Percentiles rank a stretch among this genome's conserved stretches.
These are phyloP conservation scores for Elysia crispata DNA, from an alignment of 2,888 invertebrate species.

Conservation along the genomic window DNA sequence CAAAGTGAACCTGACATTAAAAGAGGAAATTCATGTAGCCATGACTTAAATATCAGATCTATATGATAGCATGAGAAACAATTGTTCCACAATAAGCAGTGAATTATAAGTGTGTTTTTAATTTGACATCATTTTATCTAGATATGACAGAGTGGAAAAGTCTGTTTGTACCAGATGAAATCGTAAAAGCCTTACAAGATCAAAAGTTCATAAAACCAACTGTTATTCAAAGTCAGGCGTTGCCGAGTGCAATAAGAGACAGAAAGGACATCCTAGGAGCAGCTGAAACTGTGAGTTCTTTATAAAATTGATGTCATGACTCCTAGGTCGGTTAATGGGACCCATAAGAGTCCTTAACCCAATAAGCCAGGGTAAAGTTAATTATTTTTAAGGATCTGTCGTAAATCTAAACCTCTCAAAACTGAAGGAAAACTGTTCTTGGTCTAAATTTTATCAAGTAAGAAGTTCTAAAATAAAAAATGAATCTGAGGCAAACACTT, in stretches of 20 bases:
- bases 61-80: too few relatives aligned
- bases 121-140: constrained; percentile 27
- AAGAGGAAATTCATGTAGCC: too few relatives aligned
- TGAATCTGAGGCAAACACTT: too few relatives aligned
- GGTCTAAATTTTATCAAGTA: not conserved
- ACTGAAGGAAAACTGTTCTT: too few relatives aligned
- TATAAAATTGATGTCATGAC: too few relatives aligned
- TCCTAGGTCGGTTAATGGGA: too few relatives aligned
- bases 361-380: too few relatives aligned
- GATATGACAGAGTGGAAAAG: constrained; percentile 78
- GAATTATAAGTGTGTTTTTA: not conserved
- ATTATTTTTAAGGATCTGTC: too few relatives aligned
- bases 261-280: constrained; percentile 96
- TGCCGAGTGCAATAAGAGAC: constrained; percentile 80
- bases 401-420: too few relatives aligned
- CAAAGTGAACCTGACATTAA: too few relatives aligned
- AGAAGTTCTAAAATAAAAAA: not conserved
- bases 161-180: constrained; percentile 82
- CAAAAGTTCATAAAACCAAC: constrained; percentile 90
- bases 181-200: constrained; percentile 87
- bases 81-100: not conserved
- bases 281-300: constrained; percentile 87
- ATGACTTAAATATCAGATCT: too few relatives aligned
- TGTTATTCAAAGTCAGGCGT: constrained; percentile 84
- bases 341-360: too few relatives aligned